A percentile compares a stretch with the other conserved stretches of the same genome.
These are phyloP conservation scores for Cephus pulcher DNA, from an alignment of 2,888 invertebrate genomes.

Conservation along the genomic window DNA sequence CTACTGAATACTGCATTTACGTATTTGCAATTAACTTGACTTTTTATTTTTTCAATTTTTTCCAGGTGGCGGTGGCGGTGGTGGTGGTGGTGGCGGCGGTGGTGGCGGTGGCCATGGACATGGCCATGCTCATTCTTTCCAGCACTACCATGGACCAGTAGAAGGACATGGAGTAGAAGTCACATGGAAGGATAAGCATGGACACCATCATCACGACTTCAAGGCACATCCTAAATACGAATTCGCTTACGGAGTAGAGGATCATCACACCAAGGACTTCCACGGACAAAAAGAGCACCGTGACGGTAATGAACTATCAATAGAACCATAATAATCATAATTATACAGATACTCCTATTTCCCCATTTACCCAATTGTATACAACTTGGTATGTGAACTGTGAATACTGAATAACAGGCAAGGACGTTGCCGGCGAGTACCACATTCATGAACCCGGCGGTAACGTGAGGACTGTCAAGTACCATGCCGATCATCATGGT, in stretches of 20 bases:
- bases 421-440: slow-evolving; percentile 55
- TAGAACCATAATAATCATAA: background rate
- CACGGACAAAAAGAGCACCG: slow-evolving; percentile 50
- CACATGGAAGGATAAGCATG: slow-evolving; percentile 47
- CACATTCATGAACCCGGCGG: slow-evolving; percentile 59
- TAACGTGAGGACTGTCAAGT: slow-evolving; percentile 55
- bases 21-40: background rate
- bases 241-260: slow-evolving; percentile 45
- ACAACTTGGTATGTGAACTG: background rate
- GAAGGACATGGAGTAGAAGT: slow-evolving; percentile 41
- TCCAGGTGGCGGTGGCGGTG: background rate
- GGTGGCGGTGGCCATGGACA: slow-evolving; percentile 7
- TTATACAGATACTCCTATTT: background rate
- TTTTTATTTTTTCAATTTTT: background rate
- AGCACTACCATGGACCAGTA: slow-evolving; percentile 35
- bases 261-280: slow-evolving; percentile 47
- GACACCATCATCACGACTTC: slow-evolving; percentile 45
- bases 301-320: slow-evolving; percentile 35
- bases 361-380: background rate
- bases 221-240: slow-evolving; percentile 49
- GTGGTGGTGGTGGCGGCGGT: background rate
- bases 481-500: slow-evolving; percentile 55
- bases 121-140: slow-evolving; percentile 37
- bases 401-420: slow-evolving; percentile 30
- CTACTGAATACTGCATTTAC: background rate